Evolutionary conservation across 2,797 vertebrate genomes (phyloP).

Genomic region (Leucoraja ocellata): DNA sequence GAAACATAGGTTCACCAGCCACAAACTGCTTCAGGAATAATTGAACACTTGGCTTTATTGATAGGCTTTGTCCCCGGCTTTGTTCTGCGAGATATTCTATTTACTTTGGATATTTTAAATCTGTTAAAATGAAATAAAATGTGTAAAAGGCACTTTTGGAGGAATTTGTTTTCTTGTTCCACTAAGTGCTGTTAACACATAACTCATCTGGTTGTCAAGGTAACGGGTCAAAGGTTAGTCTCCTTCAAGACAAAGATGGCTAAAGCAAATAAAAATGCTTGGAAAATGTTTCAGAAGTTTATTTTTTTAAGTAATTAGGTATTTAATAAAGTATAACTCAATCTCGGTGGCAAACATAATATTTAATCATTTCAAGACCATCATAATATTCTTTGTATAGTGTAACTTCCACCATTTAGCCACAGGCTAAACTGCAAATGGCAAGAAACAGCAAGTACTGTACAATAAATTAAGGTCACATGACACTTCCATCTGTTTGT

Average conservation of each 20-base stretch:
- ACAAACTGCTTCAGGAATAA: neutral
- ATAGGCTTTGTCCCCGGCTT: neutral
- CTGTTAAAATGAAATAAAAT: slow-evolving; percentile 30
- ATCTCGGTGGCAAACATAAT: slow-evolving; percentile 38
- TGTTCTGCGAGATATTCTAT: neutral
- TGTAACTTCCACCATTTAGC: slow-evolving; percentile 30
- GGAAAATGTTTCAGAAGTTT: slow-evolving; percentile 37
- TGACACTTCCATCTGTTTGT: slow-evolving; percentile 30
- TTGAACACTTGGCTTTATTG: neutral
- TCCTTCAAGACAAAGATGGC: slow-evolving; percentile 34
- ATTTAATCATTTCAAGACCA: slow-evolving; percentile 28
- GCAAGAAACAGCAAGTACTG: slow-evolving; percentile 23
- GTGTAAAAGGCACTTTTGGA: neutral
- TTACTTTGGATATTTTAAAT: slow-evolving; percentile 23
- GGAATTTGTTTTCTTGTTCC: slow-evolving; percentile 29
- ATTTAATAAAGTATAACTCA: slow-evolving; percentile 38
- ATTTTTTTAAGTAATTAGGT: slow-evolving; percentile 37
- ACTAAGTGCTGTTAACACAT: slow-evolving; percentile 35
- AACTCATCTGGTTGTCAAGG: slow-evolving; percentile 35
- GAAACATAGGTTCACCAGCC: no score
- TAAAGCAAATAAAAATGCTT: slow-evolving; percentile 32
- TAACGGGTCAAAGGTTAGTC: slow-evolving; percentile 28
- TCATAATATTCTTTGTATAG: slow-evolving; percentile 27
- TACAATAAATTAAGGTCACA: slow-evolving; percentile 25
- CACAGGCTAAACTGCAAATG: neutral